Base-by-base conservation (phyloP, 2,797 vertebrate species). In the Chromis chromis region DNA sequence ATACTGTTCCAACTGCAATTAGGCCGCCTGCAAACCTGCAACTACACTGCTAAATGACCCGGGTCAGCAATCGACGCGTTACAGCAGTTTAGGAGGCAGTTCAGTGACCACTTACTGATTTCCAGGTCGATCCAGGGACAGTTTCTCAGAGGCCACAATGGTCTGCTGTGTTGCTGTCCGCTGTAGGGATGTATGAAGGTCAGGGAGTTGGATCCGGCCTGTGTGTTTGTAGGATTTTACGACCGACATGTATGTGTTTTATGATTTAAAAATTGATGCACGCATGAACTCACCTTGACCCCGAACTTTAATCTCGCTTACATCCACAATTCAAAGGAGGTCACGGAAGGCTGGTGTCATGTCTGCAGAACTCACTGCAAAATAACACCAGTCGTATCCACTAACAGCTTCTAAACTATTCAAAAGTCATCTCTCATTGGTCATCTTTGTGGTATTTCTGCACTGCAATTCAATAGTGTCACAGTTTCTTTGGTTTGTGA, bases 1-100 rank as follows among this genome's bases (percentile, higher is more conserved):
- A 79, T 50, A 22, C n/a, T 22, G 31, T 44, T 75, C 48, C 36
- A 56, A 16, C 56, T 63, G 63, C 70, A 76, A 63, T 84, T 85
- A 80, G 69, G 48, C 54, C 14, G 60, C 4, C 70, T 83, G 58
- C 56, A 66, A 74, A 77, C 21, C 72, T 67, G 66, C 82, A 74
- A 24, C 58, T 17, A 55, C 3, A 42, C 69, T 12, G 74, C 57
- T 73, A 53, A 76, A 72, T 31, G 52, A 7, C 39, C 33, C 7
- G 48, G 54, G 33, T 36, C 28, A n/a, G 31, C 53, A 81, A 86
- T 81, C 40, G 4, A 46, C 54, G 14, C 31, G 9, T 33, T 28
- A 21, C 9, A 46, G 31, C 46, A 53, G 54, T 57, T 21, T 25
- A 36, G 33, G 33, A 36, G 33, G 50, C 22, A 66, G 12, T 65